A percentile compares a stretch with the other conserved stretches of the same genome.
phyloP scores from a whole-genome alignment of 2,797 vertebrate species.

The Emydoidea blandingii region DNA sequence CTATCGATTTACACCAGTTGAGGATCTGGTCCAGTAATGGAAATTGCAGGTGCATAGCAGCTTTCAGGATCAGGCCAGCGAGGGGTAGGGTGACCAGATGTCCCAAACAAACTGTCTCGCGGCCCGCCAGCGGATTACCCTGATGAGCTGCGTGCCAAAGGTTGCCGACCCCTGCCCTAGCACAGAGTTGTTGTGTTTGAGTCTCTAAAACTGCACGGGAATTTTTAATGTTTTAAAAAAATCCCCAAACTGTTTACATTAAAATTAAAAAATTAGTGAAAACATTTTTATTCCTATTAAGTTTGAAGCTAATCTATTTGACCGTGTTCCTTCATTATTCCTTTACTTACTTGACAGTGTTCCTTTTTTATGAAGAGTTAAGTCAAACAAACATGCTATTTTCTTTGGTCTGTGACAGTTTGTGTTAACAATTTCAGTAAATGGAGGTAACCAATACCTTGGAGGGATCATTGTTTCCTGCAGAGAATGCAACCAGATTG shows the following conservation, averaged over 20 bases:
- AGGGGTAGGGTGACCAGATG: not conserved
- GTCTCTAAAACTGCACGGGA: not conserved
- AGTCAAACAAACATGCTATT: not conserved
- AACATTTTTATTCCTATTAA: constrained; percentile 11
- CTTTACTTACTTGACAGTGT: not conserved
- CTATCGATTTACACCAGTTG: not conserved
- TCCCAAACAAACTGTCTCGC: no score
- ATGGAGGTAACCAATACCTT: not conserved
- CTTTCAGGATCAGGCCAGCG: not conserved
- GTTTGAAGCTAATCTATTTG: not conserved
- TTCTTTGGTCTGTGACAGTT: not conserved
- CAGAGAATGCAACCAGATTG: constrained; percentile 2
- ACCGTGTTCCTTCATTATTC: not conserved
- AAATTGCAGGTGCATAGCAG: not conserved
- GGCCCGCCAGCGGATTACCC: no score
- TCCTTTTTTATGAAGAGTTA: constrained; percentile 9
- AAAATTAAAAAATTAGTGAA: not conserved
- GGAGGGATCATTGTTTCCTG: not conserved
- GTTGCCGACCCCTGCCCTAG: no score
- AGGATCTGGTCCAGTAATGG: not conserved
- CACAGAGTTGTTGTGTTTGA: not conserved
- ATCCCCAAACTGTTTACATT: not conserved
- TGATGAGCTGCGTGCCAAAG: no score
- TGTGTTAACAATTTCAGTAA: not conserved
- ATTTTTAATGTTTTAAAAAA: not conserved